Evolutionary conservation across 2,113 vertebrate genomes (phyloP).

Genomic region (Sturnus vulgaris): DNA sequence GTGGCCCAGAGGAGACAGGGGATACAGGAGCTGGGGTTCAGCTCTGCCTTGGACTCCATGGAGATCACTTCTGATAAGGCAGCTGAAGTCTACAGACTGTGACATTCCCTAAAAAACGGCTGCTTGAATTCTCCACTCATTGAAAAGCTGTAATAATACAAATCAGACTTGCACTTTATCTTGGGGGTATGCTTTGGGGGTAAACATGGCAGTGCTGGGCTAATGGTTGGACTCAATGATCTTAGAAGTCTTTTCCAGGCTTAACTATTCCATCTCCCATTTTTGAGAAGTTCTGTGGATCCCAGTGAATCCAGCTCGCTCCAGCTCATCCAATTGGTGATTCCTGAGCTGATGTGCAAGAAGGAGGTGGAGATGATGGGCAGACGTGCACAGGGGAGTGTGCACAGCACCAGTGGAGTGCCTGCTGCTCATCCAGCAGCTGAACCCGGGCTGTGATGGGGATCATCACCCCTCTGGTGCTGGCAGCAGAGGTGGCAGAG

Average conservation of each 20-base stretch:
- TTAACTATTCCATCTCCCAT: background rate
- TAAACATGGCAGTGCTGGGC: background rate
- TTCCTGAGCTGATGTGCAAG: background rate
- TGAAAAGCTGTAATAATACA: background rate
- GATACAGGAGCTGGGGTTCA: background rate
- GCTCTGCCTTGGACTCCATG: background rate
- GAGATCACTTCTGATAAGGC: background rate
- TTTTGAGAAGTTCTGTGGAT: background rate
- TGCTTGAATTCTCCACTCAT: background rate
- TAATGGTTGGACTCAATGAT: rapidly evolving
- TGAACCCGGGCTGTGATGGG: rapidly evolving
- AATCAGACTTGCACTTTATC: background rate
- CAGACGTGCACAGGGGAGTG: rapidly evolving
- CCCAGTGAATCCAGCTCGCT: background rate
- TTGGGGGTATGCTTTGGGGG: background rate
- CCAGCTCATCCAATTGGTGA: background rate
- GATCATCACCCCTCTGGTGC: rapidly evolving
- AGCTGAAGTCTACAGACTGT: background rate
- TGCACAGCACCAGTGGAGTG: rapidly evolving
- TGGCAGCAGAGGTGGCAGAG: background rate
- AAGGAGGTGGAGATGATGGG: background rate
- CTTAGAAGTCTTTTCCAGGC: background rate
- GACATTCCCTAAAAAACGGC: background rate
- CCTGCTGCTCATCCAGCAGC: background rate
- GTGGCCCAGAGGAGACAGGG: background rate